Evolutionary conservation across 2,113 vertebrate species (phyloP), one percentile per base, ranked within the genome.

Genomic region (Corvus hawaiiensis): DNA sequence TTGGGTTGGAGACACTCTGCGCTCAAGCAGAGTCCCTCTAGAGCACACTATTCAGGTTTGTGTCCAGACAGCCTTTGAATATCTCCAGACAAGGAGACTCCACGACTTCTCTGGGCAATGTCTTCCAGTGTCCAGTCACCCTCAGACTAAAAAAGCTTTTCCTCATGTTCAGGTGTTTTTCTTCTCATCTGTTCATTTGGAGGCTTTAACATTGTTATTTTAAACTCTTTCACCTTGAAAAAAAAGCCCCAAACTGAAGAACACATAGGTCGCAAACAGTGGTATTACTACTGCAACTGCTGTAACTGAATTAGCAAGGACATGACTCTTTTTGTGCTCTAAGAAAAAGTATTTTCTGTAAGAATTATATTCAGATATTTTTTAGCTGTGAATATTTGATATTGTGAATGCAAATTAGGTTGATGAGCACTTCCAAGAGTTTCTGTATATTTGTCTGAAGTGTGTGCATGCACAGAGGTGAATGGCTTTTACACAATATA

Each of bases 181-280:
- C 24, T 75, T 32, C 48, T 62, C 32, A 46, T 78, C 12, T 80
- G 41, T 20, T 27, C 6, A 30, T 64, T 64, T 74, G 27, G 35
- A 72, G 20, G 23, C 10, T 82, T 79, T 23, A 37, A 54, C 26
- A 18, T 26, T 63, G 58, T 10, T 63, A 7, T 64, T 75, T 90
- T 46, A 59, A 62, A 48, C 9, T 59, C 13, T 27, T 64, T 41
- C 20, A 76, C 18, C 10, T 72, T 68, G 30, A 13, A 62, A 54
- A 61, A 12, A 12, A 76, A 11, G 2, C 3, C 41, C 1, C 10
- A 72, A 16, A 43, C 16, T 13, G 16, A 12, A 56, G 48, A 83
- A 54, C 1, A 5, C 2, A 2, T 16, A 51, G 46, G 5, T 39
- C 0, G 0, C 7, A 55, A 44, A 27, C 26, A 35, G 10, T 26